Base-by-base conservation (phyloP, 2,113 vertebrate genomes). In the Lycaon pictus region DNA sequence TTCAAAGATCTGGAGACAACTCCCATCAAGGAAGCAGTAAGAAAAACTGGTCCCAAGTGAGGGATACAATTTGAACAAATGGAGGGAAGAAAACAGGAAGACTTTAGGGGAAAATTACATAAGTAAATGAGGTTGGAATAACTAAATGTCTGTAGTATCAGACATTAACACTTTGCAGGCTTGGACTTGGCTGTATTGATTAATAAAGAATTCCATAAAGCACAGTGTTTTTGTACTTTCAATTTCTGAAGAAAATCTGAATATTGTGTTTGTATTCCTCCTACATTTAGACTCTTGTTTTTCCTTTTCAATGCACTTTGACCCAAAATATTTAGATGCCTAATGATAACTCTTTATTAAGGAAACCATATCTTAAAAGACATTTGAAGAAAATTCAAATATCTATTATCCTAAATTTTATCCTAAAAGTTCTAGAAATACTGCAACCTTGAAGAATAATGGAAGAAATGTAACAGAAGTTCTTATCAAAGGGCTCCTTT, bases 171-270 rank as follows among this genome's bases (percentile, higher is more conserved):
- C 16, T 88, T 71, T 35, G 5, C 8, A 32, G 27, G 23, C 29
- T 86, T 72, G n/a, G 9, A 29, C 11, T 20, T 93, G 10, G 23
- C 12, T 80, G 8, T 7, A 11, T 11, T 83, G 15, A 16, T 77
- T 48, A 51, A n/a, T 83, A 51, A 48, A 22, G 15, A 85, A 17
- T 72, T 95, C 58, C 25, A 8, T 25, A 65, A 82, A 69, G 32
- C 20, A 53, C 29, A 55, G 17, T 86, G 56, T 43, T 53, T 91
- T 81, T 90, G 51, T 71, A 35, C 6, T 93, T 88, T 5, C 0
- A 43, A 2, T 82, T 96, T 88, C 6, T 25, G 53, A 90, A 89
- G 79, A 82, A 96, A 95, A 72, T 55, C 27, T 32, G 32, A 88
- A 11, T 76, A 25, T 51, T 88, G 8, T 53, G 11, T 27, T 79